phyloP scores from a whole-genome alignment of 2,888 invertebrate species.

The Chelonus formosanus region DNA sequence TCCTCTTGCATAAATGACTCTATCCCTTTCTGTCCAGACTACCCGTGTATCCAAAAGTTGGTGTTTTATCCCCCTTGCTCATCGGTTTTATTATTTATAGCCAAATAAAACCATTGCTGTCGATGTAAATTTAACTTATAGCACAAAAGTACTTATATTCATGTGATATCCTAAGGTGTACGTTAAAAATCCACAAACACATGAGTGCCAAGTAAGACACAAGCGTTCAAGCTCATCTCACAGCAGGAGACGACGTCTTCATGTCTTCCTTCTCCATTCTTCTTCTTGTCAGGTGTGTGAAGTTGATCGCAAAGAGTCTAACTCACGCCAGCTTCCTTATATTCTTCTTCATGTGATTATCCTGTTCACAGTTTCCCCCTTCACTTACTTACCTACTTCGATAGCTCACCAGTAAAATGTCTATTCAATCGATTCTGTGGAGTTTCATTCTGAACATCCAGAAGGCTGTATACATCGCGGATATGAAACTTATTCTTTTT shows the following conservation, averaged over 20 bases:
- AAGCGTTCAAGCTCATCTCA: conserved; percentile 39
- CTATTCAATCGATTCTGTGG: no score
- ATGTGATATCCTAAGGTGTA: background rate
- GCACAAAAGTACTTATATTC: conserved; percentile 16
- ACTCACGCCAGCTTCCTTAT: conserved; percentile 10
- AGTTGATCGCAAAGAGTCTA: conserved; percentile 25
- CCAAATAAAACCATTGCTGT: conserved; percentile 23
- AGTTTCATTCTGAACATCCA: no score
- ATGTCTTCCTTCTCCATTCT: conserved; percentile 47
- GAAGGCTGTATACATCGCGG: background rate
- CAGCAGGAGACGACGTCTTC: conserved; percentile 44
- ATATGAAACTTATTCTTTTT: background rate
- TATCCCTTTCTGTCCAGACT: conserved; percentile 18
- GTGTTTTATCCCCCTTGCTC: conserved; percentile 1
- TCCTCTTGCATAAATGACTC: conserved; percentile 24
- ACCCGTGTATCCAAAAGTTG: conserved; percentile 10
- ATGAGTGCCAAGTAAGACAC: conserved; percentile 14
- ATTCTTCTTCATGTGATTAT: conserved; percentile 18
- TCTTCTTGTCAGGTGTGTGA: conserved; percentile 45
- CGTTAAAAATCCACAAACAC: background rate
- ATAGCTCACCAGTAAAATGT: no score
- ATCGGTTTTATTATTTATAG: conserved; percentile 35
- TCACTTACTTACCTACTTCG: background rate
- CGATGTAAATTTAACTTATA: conserved; percentile 23
- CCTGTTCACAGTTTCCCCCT: conserved; percentile 18